A percentile compares a stretch with the other conserved stretches of the same genome.
Evolutionary conservation across 2,888 invertebrate species (phyloP).

Genomic region (Ophioninae sp.): DNA sequence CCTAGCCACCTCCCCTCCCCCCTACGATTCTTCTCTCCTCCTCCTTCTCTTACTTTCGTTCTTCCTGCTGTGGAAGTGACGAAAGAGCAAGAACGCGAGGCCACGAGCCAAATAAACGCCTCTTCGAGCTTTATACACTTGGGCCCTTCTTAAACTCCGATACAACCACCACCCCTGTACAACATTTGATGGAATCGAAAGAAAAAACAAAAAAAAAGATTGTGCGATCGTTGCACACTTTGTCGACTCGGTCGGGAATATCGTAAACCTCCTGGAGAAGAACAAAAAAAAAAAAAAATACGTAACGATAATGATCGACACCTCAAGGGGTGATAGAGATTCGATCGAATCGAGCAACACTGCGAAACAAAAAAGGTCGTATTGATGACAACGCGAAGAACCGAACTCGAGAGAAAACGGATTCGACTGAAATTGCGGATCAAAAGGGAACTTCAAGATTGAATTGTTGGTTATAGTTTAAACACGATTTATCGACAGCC

Average conservation of each 20-base stretch:
- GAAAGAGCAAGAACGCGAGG: constrained; percentile 34
- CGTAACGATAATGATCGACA: background rate
- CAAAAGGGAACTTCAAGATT: too few relatives aligned
- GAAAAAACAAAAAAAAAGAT: background rate
- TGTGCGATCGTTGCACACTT: constrained; percentile 1
- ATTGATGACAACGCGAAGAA: background rate
- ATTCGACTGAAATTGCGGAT: background rate
- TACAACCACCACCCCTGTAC: constrained; percentile 4
- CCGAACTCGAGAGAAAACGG: too few relatives aligned
- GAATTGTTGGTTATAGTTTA: too few relatives aligned
- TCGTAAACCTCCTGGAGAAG: background rate
- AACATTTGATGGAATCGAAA: background rate
- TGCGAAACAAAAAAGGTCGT: background rate
- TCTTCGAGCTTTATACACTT: constrained; percentile 47
- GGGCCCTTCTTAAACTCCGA: background rate
- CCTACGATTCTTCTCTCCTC: background rate
- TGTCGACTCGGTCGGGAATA: background rate
- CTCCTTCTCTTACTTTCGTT: background rate
- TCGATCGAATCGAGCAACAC: background rate
- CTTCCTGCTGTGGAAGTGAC: constrained; percentile 23
- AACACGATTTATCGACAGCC: too few relatives aligned
- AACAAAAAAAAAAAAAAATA: background rate
- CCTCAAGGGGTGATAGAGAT: background rate
- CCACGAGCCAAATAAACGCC: constrained; percentile 57
- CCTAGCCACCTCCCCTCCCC: background rate